Conservation (phyloP, 1,140 invertebrate species). For the Zaprionus africanus region DNA sequence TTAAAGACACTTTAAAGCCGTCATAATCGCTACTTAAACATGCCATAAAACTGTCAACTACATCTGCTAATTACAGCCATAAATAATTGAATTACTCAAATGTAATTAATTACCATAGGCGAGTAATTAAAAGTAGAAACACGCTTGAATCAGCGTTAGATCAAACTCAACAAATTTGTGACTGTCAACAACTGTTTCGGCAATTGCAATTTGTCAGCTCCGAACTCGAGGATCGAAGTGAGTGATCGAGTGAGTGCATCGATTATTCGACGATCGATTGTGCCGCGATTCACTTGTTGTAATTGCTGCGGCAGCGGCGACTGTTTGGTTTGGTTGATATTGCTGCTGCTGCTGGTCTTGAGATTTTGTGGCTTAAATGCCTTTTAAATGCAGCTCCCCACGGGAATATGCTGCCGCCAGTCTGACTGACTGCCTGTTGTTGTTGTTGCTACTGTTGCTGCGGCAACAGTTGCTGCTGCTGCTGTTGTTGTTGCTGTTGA, state of each 20-base stretch:
- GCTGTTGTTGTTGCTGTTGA: slow-evolving; percentile 69
- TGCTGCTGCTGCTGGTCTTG: slow-evolving; percentile 53
- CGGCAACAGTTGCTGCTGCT: slow-evolving; percentile 13
- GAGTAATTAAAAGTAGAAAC: not conserved
- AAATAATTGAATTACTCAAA: not conserved
- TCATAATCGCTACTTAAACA: not conserved
- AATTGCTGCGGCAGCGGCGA: slow-evolving; percentile 59
- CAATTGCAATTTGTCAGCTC: slow-evolving; percentile 14
- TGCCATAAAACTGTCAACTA: not conserved
- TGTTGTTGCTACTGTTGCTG: slow-evolving; percentile 38
- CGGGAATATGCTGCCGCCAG: slow-evolving; percentile 80
- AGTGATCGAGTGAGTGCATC: slow-evolving; percentile 25
- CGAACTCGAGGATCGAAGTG: not conserved
- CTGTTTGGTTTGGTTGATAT: slow-evolving; percentile 24
- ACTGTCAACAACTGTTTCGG: slow-evolving; percentile 13
- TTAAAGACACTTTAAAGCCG: not conserved
- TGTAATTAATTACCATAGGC: not conserved
- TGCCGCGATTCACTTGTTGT: slow-evolving; percentile 50
- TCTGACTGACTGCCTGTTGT: slow-evolving; percentile 65
- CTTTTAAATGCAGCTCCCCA: slow-evolving; percentile 83
- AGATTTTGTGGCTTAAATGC: slow-evolving; percentile 83
- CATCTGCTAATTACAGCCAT: not conserved
- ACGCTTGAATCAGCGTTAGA: not conserved
- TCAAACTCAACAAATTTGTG: not conserved
- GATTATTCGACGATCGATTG: slow-evolving; percentile 22